These are phyloP conservation scores for Troides aeacus DNA, from an alignment of 2,888 invertebrate genomes.

Conservation along the genomic window DNA sequence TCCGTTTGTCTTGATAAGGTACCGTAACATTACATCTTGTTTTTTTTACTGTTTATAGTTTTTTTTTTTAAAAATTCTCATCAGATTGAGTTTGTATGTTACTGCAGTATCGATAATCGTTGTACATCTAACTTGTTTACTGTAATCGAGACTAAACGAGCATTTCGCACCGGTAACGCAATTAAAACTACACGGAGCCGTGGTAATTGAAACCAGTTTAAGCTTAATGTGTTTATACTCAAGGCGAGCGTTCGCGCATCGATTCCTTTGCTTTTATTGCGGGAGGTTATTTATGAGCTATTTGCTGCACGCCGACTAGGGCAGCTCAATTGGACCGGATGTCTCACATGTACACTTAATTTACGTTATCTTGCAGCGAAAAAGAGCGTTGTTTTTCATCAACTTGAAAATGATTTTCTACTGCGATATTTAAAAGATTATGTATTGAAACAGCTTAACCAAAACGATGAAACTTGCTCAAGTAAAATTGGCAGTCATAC, in stretches of 20 bases:
- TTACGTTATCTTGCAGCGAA: too few species aligned
- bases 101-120: neutral
- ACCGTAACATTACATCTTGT: too few species aligned
- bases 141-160: conserved; percentile 4
- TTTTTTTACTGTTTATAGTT: too few species aligned
- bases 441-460: too few species aligned
- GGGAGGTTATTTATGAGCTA: conserved; percentile 7
- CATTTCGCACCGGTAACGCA: conserved; percentile 16
- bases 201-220: conserved; percentile 25
- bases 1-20: too few species aligned
- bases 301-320: conserved; percentile 2
- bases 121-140: neutral
- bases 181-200: conserved; percentile 10
- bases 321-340: neutral
- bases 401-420: too few species aligned
- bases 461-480: too few species aligned
- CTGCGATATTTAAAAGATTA: too few species aligned
- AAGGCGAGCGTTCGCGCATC: neutral
- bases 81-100: too few species aligned
- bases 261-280: conserved; percentile 8
- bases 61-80: too few species aligned
- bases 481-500: too few species aligned
- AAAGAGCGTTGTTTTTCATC: too few species aligned
- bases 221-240: conserved; percentile 22
- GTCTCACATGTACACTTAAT: neutral